These are phyloP conservation scores for Harlomillsia oculata DNA, from an alignment of 1,140 invertebrate genomes.

Conservation along the genomic window DNA sequence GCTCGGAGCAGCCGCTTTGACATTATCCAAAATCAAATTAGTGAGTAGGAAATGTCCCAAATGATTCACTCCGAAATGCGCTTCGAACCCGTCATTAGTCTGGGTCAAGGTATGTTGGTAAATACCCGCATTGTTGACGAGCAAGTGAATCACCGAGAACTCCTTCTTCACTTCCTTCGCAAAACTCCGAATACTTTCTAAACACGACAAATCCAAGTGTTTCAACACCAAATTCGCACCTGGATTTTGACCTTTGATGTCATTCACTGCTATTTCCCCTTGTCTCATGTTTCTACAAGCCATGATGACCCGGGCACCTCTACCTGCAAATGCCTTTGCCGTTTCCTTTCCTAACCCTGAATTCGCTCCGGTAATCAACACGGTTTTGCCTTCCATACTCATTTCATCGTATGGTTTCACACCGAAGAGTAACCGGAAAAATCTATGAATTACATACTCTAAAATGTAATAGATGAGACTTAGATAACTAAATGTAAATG, in stretches of 20 bases:
- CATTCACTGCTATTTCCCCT: conserved; percentile 1
- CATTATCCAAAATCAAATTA: conserved; percentile 57
- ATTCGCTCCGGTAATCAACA: conserved; percentile 53
- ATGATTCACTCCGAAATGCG: conserved; percentile 68
- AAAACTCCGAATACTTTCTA: conserved; percentile 61
- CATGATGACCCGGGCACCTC: conserved; percentile 60
- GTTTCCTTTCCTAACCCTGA: conserved; percentile 45
- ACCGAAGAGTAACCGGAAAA: conserved; percentile 61
- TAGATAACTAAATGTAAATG: no score
- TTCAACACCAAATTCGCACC: conserved; percentile 38
- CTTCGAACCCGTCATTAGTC: conserved; percentile 65
- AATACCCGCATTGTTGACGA: conserved; percentile 39
- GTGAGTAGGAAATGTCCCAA: conserved; percentile 74
- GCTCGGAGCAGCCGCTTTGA: conserved; percentile 54
- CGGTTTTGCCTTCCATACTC: conserved; percentile 43
- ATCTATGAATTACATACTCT: conserved; percentile 6
- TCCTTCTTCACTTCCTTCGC: conserved; percentile 51
- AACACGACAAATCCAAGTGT: conserved; percentile 58
- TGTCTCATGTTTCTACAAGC: conserved; percentile 39
- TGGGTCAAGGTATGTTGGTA: conserved; percentile 3
- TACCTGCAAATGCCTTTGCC: conserved; percentile 52
- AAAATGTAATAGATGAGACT: conserved; percentile 2
- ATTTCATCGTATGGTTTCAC: conserved; percentile 54
- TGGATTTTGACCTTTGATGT: conserved; percentile 7
- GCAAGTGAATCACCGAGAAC: conserved; percentile 54